Base-by-base conservation (phyloP, 2,113 vertebrate genomes). In the Apus apus region DNA sequence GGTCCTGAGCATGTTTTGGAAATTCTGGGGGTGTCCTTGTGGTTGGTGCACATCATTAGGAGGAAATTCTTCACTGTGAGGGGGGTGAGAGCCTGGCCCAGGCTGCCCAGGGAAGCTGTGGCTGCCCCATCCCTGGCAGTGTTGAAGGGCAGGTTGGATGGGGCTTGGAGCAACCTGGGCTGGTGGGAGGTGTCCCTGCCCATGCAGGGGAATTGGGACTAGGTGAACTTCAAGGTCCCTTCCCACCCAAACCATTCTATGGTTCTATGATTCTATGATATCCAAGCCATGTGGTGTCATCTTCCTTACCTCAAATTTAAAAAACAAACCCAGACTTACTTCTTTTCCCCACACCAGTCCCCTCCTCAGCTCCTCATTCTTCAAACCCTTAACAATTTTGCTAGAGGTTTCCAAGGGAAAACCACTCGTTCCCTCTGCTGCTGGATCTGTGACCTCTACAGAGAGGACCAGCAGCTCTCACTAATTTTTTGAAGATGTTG, bases 401-500 rank as follows among this genome's bases (percentile, higher is more conserved):
- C 53, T 4, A 6, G 70, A 54, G 53, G 11, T 76, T 83, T 70
- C 72, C 83, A 5, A 72, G 56, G 60, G 60, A 18, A 67, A 90
- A 18, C 13, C 62, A 1, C 30, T 0, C 0, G 0, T 13, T 54
- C 14, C 85, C 54, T 3, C 71, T 2, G 0, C 85, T 50, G 85
- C 61, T 21, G 91, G 38, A 23, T 6, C 30, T 0, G 8, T 57
- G 91, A 88, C 89, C 93, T 36, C 17, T 22, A 7, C 65, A 32
- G 67, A 23, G 20, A 22, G 85, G 80, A 85, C 15, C 1, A 9
- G 70, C 51, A 67, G 85, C 66, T 61, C 91, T 62, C 5, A 61
- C 36, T 36, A 3, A 29, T 50, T 70, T 85, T 40, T 8, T 2
- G 61, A 73, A 83, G 70, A 34, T 30, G 76, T 26, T 26, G 73